Base-by-base conservation (phyloP, 2,797 vertebrate species). In the Notolepis coatsorum region DNA sequence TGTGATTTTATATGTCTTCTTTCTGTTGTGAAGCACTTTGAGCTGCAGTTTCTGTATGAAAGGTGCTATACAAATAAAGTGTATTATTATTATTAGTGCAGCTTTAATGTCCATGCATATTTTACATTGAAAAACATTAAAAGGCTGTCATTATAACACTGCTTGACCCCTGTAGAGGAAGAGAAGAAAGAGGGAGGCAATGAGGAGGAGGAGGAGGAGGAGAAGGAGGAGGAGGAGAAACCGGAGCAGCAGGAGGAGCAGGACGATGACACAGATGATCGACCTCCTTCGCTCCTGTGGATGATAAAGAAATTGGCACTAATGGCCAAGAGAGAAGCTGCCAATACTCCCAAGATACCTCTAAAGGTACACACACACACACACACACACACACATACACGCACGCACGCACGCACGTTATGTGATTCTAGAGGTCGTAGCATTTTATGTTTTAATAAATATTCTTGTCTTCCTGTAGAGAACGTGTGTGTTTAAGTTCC, bases 401-500 rank as follows among this genome's bases (percentile, higher is more conserved):
- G 1, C 17, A n/a, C 20, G 10, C 31, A 28, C 33, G 21, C 8
- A 18, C 18, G 10, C 8, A 20, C 3, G n/a, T n/a, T n/a, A n/a
- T n/a, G n/a, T n/a, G n/a, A n/a, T n/a, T n/a, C n/a, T n/a, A n/a
- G n/a, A n/a, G n/a, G n/a, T n/a, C n/a, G n/a, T n/a, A n/a, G n/a
- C n/a, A n/a, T n/a, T n/a, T n/a, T n/a, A n/a, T n/a, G n/a, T n/a
- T n/a, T n/a, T n/a, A n/a, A n/a, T n/a, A n/a, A n/a, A n/a, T n/a
- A n/a, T n/a, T n/a, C n/a, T n/a, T n/a, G n/a, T 53, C 43, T 35
- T 3, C 60, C 88, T 87, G 61, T 88, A 99, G 97, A 95, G 98
- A 92, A 96, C 91, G 0, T 98, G 96, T 63, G 92, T 99, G 73
- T 98, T 98, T 71, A 98, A 99, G 68, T 99, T 99, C 79, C 88